Percentiles rank a stretch among this genome's conserved stretches.
Evolutionary conservation across 2,113 vertebrate species (phyloP).

Genomic region (Numenius arquata): DNA sequence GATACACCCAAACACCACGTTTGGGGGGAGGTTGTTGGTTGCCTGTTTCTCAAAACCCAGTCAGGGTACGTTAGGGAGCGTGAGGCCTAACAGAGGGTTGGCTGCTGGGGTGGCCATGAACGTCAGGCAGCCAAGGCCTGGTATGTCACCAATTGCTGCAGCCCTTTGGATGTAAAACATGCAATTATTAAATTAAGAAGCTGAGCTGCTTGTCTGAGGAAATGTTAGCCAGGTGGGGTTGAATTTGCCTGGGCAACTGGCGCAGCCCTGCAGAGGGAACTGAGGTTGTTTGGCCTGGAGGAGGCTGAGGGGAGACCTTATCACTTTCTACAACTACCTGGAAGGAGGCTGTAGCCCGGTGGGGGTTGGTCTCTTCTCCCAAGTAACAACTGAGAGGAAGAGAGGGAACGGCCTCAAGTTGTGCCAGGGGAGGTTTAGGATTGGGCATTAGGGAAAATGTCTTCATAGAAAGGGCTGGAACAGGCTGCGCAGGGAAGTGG

Average conservation of each 20-base stretch:
- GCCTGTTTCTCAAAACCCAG: not conserved
- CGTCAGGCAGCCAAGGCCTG: rapidly evolving
- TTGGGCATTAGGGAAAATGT: not conserved
- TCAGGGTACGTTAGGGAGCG: rapidly evolving
- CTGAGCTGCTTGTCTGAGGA: not conserved
- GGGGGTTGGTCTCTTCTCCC: not conserved
- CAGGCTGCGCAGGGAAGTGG: not conserved
- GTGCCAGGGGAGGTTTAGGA: not conserved
- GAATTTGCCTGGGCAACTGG: not conserved
- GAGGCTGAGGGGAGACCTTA: not conserved
- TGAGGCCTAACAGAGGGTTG: rapidly evolving
- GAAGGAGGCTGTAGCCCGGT: not conserved
- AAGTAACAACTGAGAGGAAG: not conserved
- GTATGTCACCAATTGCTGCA: rapidly evolving
- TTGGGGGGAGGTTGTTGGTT: no score
- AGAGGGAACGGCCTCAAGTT: not conserved
- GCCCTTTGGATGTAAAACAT: rapidly evolving
- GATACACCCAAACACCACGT: rapidly evolving
- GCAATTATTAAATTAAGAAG: not conserved
- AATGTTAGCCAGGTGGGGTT: not conserved
- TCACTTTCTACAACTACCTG: no score
- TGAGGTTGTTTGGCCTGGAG: not conserved
- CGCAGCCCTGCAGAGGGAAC: no score
- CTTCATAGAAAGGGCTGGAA: not conserved
- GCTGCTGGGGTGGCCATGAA: rapidly evolving